These are phyloP conservation scores for Silurus glanis DNA, from an alignment of 2,113 vertebrate species.

Conservation along the genomic window DNA sequence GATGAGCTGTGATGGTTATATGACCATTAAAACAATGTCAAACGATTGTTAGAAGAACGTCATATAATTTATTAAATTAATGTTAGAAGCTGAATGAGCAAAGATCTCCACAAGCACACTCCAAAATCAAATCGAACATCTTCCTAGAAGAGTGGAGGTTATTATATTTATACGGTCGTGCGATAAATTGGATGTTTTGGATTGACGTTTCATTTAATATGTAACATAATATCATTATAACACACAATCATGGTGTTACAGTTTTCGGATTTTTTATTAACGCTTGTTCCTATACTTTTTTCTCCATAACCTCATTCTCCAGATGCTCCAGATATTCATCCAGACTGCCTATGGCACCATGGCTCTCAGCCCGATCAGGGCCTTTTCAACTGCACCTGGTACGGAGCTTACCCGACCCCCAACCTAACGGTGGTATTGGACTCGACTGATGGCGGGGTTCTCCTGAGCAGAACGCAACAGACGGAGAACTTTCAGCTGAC, in stretches of 20 bases:
- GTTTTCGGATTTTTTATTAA: background rate
- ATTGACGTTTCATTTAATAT: background rate
- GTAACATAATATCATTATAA: background rate
- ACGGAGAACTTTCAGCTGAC: slow-evolving; percentile 63
- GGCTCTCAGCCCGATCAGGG: slow-evolving; percentile 45
- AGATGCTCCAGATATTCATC: slow-evolving; percentile 74
- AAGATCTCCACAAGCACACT: too few species aligned
- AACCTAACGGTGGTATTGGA: slow-evolving; percentile 60
- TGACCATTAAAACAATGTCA: background rate
- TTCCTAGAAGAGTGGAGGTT: too few species aligned
- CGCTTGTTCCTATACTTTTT: background rate
- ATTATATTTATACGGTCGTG: too few species aligned
- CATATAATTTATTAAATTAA: background rate
- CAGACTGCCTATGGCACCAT: slow-evolving; percentile 71
- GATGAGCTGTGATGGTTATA: background rate
- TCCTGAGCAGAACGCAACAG: slow-evolving; percentile 36
- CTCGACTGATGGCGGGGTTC: slow-evolving; percentile 27
- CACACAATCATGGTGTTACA: background rate
- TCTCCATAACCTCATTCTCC: slow-evolving; percentile 8
- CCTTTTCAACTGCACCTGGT: slow-evolving; percentile 83
- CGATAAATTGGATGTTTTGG: too few species aligned
- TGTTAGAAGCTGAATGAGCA: background rate
- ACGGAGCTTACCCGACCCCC: slow-evolving; percentile 79
- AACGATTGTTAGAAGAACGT: background rate
- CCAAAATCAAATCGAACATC: too few species aligned